Evolutionary conservation across 2,113 vertebrate genomes (phyloP).

Genomic region (Rhabdomys dilectus): DNA sequence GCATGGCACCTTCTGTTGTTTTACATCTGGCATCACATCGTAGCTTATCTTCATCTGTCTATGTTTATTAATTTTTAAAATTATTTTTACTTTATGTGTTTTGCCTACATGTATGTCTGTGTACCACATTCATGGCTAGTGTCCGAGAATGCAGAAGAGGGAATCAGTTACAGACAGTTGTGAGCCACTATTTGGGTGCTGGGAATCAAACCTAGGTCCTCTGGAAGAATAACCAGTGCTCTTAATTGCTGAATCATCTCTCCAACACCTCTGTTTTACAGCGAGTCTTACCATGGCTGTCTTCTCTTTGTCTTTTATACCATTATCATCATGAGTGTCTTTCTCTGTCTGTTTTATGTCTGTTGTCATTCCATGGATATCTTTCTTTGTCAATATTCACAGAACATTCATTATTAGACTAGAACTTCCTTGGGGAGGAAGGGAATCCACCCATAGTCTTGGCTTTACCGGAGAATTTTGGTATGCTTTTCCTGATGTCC

Average conservation of each 20-base stretch:
- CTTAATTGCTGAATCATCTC: neutral
- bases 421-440: neutral
- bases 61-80: neutral
- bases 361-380: neutral
- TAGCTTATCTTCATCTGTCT: neutral
- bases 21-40: neutral
- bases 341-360: neutral
- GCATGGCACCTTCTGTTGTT: neutral
- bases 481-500: neutral
- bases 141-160: neutral
- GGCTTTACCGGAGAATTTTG: neutral
- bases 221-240: neutral
- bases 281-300: neutral
- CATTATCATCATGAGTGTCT: neutral
- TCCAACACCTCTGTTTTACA: neutral
- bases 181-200: neutral
- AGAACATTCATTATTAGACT: neutral
- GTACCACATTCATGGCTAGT: neutral
- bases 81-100: neutral
- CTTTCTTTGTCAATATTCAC: neutral
- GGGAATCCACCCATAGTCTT: neutral
- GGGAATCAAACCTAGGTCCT: neutral
- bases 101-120: neutral
- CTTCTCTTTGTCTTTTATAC: neutral
- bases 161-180: neutral